Percentiles rank a stretch among this genome's conserved stretches.
These are phyloP conservation scores for Chiridota heheva DNA, from an alignment of 35 echinoderm and acorn worm genomes.

Conservation along the genomic window DNA sequence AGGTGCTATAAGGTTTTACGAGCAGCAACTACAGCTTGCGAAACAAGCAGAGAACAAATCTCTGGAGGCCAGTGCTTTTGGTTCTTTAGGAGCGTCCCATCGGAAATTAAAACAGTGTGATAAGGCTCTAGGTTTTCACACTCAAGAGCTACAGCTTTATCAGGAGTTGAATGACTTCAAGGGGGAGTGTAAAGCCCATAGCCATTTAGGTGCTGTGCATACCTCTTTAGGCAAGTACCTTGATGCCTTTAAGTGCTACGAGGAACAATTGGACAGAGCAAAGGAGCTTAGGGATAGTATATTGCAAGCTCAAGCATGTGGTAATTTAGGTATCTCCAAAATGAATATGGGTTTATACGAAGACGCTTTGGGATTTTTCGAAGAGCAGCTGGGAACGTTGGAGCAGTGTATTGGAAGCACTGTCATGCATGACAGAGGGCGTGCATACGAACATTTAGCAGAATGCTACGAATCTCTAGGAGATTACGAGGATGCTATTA, in stretches of 20 bases:
- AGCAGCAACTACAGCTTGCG: constrained; percentile 91
- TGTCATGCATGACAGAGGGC: constrained; percentile 74
- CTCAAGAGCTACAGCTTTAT: constrained; percentile 91
- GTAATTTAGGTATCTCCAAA: constrained; percentile 94
- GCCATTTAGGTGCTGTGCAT: constrained; percentile 91
- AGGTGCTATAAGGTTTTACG: constrained; percentile 89
- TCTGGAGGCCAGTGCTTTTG: constrained; percentile 90
- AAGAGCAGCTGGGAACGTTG: constrained; percentile 78
- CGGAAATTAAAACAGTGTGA: constrained; percentile 86
- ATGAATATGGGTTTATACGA: constrained; percentile 99
- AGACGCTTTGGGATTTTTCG: constrained; percentile 96
- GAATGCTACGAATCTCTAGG: constrained; percentile 96
- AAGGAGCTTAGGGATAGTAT: constrained; percentile 74
- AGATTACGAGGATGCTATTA: constrained; percentile 93
- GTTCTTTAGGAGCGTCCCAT: constrained; percentile 81
- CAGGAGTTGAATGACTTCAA: constrained; percentile 91
- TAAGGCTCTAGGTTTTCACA: constrained; percentile 88
- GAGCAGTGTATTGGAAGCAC: constrained; percentile 75
- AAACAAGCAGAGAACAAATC: constrained; percentile 93
- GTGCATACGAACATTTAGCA: constrained; percentile 86
- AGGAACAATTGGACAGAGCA: constrained; percentile 85
- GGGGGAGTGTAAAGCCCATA: constrained; percentile 96
- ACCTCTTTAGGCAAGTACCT: constrained; percentile 77
- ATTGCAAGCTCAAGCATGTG: constrained; percentile 91
- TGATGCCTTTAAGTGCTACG: constrained; percentile 95